Base-by-base conservation (phyloP, 2,888 invertebrate species). In the Bombylius major region DNA sequence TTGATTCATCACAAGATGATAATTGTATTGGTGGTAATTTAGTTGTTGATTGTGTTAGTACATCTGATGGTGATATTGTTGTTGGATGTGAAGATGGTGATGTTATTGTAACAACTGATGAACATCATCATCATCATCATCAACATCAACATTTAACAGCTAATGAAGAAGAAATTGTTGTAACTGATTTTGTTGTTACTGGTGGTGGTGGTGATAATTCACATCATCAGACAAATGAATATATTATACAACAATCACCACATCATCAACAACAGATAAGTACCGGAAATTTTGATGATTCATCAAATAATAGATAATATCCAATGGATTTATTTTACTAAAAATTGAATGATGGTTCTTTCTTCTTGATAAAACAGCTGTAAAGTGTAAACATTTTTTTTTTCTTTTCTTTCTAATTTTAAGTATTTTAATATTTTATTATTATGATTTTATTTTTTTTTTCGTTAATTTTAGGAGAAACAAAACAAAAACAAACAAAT, bases 1-100 rank as follows among this genome's bases (percentile, higher is more conserved):
- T 53, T 31, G 42, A 51, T 31, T 50, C 56, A 23, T 45, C 34
- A 39, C 50, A 50, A 55, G 50, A 50, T 33, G 47, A 45, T 14
- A 32, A 49, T 5, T 23, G 23, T 23, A 23, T 23, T 23, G 23
- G 23, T 23, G 11, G 44, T 44, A 44, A 11, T 12, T 11, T 44
- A 44, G 5, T 44, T 44, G 44, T 12, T 44, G 13, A 44, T 44
- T 12, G 44, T 44, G 44, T 12, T 44, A 13, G 11, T 44, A 44
- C 44, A 44, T 12, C 11, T 3, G 23, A 23, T 23, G 23, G 23
- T 23, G 23, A 23, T 23, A 23, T 23, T 23, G 23, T 23, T 23
- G 23, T 23, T 23, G 23, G 23, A 23, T 23, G 23, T 23, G 23
- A 23, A 23, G 23, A 23, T 23, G 23, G 23, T 23, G 23, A 23